Evolutionary conservation across 2,113 vertebrate species (phyloP), one percentile per base, ranked within the genome.

Genomic region (Etia nguti): DNA sequence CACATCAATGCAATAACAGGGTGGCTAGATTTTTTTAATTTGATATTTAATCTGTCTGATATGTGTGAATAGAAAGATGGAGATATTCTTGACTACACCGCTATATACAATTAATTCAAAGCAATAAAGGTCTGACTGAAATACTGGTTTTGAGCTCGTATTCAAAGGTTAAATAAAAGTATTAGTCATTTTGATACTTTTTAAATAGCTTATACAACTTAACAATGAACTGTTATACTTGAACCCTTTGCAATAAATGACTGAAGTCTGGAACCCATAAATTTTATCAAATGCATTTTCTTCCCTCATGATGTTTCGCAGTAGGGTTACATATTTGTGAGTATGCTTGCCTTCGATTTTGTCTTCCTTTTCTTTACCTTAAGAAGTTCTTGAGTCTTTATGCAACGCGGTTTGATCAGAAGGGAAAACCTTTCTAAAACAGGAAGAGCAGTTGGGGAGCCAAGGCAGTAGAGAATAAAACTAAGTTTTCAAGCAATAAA

Each of bases 271-370:
- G 36, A 70, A 43, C 36, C 12, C n/a, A 43, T 43, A 3, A 9
- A 24, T 41, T 22, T 41, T 43, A 70, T 41, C 11, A 70, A 70
- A 70, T 10, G n/a, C 36, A 0, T 3, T 13, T 41, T 4, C 65
- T 0, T 43, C 36, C 65, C 7, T 2, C n/a, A 2, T 41, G 65
- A 1, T 68, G 62, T 20, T 0, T 22, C n/a, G 31, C 60, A 65
- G 6, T 65, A 36, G 6, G 31, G 2, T 36, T 65, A 62, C 0
- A n/a, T 65, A 65, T 38, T n/a, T 65, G 34, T 68, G 34, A 68
- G 62, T 5, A 41, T 24, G 12, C 0, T 70, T 70, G 62, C 3
- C 12, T 41, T 70, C 2, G 0, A 43, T 43, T 24, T 43, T 24
- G 36, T 43, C 38, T 70, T 70, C 65, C 8, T 0, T 70, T 70